These are phyloP conservation scores for Colletes collaris DNA, from an alignment of 2,888 invertebrate genomes.

Conservation along the genomic window DNA sequence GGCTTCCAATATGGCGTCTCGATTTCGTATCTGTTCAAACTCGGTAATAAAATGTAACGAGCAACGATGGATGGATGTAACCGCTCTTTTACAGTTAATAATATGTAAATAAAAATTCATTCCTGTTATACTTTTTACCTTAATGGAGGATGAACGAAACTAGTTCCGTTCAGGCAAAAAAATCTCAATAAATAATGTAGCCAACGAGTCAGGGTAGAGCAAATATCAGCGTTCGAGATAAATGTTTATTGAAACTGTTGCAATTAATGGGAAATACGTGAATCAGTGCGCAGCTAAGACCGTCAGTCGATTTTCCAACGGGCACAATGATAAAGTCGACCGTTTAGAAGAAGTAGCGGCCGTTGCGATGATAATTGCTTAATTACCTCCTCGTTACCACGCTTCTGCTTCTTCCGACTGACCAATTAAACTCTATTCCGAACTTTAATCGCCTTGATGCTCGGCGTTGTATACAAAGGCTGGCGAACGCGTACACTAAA, in stretches of 20 bases:
- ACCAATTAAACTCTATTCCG: conserved; percentile 63
- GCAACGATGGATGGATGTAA: too few species aligned
- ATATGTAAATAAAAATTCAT: too few species aligned
- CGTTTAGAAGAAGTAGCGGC: conserved; percentile 36
- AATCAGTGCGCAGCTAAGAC: neutral
- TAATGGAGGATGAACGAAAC: too few species aligned
- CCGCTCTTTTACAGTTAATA: too few species aligned
- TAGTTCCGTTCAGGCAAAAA: too few species aligned
- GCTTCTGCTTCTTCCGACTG: conserved; percentile 34
- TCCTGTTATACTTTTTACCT: too few species aligned
- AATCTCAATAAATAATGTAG: too few species aligned
- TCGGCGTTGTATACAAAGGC: conserved; percentile 24
- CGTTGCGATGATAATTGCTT: conserved; percentile 54
- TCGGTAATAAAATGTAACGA: too few species aligned
- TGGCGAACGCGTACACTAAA: conserved; percentile 30
- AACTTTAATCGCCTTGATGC: conserved; percentile 56
- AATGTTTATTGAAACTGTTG: neutral
- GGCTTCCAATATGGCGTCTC: too few species aligned
- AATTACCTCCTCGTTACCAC: conserved; percentile 59
- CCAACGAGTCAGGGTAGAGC: too few species aligned
- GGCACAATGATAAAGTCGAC: conserved; percentile 2
- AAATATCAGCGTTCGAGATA: neutral
- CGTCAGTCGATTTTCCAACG: conserved; percentile 11
- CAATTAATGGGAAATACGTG: neutral
- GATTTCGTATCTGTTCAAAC: too few species aligned